A percentile compares a stretch with the other conserved stretches of the same genome.
phyloP scores from a whole-genome alignment of 2,888 invertebrate genomes.

The Brachycybe producta region DNA sequence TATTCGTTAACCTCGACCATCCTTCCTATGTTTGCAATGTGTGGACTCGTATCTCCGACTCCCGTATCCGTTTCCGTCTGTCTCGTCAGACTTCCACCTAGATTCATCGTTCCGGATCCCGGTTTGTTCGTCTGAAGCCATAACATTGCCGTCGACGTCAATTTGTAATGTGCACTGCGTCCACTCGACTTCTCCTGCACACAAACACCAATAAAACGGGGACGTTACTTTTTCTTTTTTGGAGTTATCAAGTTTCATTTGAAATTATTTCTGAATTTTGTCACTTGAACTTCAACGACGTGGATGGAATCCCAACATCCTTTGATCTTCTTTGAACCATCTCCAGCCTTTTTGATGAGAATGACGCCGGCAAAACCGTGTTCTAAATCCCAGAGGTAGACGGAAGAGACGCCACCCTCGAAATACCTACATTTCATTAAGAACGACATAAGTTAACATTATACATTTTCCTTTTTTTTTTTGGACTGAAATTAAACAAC shows the following conservation, averaged over 20 bases:
- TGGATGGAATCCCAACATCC: constrained; percentile 99
- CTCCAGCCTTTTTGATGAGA: constrained; percentile 96
- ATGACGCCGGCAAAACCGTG: constrained; percentile 98
- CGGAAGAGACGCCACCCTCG: constrained; percentile 98
- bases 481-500: too few species aligned
- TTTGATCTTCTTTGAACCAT: constrained; percentile 95
- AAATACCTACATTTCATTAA: constrained; percentile 69
- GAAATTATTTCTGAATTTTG: background rate
- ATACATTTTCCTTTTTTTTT: background rate
- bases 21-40: constrained; percentile 95
- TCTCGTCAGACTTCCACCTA: constrained; percentile 94
- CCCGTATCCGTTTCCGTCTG: constrained; percentile 87
- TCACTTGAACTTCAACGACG: constrained; percentile 81
- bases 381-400: constrained; percentile 98
- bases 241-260: background rate
- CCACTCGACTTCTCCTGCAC: constrained; percentile 81
- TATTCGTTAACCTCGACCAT: constrained; percentile 64
- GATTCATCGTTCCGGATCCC: constrained; percentile 95
- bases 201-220: too few species aligned
- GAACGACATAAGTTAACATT: too few species aligned
- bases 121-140: constrained; percentile 95
- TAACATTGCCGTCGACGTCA: constrained; percentile 97
- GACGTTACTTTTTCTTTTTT: too few species aligned
- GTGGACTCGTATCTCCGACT: constrained; percentile 85
- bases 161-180: constrained; percentile 89